Evolutionary conservation across 2,888 invertebrate species (phyloP).

Genomic region (Leptinotarsa peninsularis): DNA sequence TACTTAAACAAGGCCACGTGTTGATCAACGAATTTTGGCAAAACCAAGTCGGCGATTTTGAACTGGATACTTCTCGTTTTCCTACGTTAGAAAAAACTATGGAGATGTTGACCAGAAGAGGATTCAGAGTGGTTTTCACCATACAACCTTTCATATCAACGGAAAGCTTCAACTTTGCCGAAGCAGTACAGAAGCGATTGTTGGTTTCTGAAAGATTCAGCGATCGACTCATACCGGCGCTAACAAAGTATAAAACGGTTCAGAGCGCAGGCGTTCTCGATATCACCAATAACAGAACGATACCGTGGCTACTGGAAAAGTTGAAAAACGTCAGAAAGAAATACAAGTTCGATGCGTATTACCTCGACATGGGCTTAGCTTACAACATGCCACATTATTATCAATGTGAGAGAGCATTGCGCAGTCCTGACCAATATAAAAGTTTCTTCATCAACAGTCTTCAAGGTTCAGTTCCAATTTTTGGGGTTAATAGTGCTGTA

Average conservation of each 20-base stretch:
- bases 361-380: slow-evolving; percentile 84
- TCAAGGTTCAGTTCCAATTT: slow-evolving; percentile 66
- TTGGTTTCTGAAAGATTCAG: slow-evolving; percentile 84
- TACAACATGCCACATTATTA: slow-evolving; percentile 90
- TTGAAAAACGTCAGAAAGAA: slow-evolving; percentile 76
- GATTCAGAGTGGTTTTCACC: slow-evolving; percentile 89
- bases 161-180: slow-evolving; percentile 84
- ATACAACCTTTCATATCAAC: slow-evolving; percentile 92
- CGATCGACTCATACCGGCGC: slow-evolving; percentile 83
- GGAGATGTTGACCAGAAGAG: slow-evolving; percentile 83
- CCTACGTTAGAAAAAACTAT: slow-evolving; percentile 82
- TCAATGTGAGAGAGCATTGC: slow-evolving; percentile 78
- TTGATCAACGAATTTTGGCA: slow-evolving; percentile 88
- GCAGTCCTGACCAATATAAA: slow-evolving; percentile 87
- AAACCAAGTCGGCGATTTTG: slow-evolving; percentile 85
- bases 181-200: slow-evolving; percentile 80
- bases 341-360: slow-evolving; percentile 88
- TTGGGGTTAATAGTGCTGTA: slow-evolving; percentile 87
- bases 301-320: slow-evolving; percentile 82
- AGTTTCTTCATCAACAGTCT: slow-evolving; percentile 77
- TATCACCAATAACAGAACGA: slow-evolving; percentile 84
- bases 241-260: slow-evolving; percentile 84
- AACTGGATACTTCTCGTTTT: slow-evolving; percentile 83
- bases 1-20: slow-evolving; percentile 83
- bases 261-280: slow-evolving; percentile 88